These are phyloP conservation scores for Chaetodon trifascialis DNA, from an alignment of 2,113 vertebrate species.

Conservation along the genomic window DNA sequence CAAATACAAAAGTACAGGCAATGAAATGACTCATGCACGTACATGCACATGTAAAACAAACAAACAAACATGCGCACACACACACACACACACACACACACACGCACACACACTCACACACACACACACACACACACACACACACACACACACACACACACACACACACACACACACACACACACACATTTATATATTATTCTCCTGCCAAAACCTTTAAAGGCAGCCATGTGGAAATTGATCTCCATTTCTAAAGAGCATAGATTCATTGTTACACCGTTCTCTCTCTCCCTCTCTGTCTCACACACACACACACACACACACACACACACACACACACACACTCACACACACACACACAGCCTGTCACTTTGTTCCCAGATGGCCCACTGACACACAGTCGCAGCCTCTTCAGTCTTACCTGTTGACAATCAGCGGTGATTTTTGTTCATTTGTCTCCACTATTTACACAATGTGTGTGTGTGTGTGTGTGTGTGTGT, in stretches of 20 bases:
- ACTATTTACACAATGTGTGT: slow-evolving; percentile 54
- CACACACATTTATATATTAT: slow-evolving; percentile 54
- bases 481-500: too few species aligned
- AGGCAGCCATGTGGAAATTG: slow-evolving; percentile 80
- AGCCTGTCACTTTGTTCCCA: slow-evolving; percentile 65
- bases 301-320: slow-evolving; percentile 32
- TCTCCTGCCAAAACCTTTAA: slow-evolving; percentile 74
- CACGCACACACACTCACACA: too few species aligned
- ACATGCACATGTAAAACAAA: not conserved
- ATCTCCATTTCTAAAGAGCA: slow-evolving; percentile 78
- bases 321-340: slow-evolving; percentile 20
- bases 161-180: not conserved
- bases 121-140: slow-evolving; percentile 21
- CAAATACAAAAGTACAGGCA: slow-evolving; percentile 30
- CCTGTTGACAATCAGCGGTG: slow-evolving; percentile 71
- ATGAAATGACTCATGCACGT: slow-evolving; percentile 1
- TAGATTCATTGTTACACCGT: slow-evolving; percentile 77
- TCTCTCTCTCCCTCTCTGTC: not conserved
- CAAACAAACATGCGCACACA: not conserved
- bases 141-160: slow-evolving; percentile 2
- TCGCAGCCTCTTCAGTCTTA: slow-evolving; percentile 68
- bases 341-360: slow-evolving; percentile 29
- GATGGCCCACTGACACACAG: slow-evolving; percentile 67
- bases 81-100: slow-evolving; percentile 14
- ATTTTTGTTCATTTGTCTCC: slow-evolving; percentile 74